phyloP scores from a whole-genome alignment of 2,888 invertebrate genomes.

The Aproaerema taeniolella region DNA sequence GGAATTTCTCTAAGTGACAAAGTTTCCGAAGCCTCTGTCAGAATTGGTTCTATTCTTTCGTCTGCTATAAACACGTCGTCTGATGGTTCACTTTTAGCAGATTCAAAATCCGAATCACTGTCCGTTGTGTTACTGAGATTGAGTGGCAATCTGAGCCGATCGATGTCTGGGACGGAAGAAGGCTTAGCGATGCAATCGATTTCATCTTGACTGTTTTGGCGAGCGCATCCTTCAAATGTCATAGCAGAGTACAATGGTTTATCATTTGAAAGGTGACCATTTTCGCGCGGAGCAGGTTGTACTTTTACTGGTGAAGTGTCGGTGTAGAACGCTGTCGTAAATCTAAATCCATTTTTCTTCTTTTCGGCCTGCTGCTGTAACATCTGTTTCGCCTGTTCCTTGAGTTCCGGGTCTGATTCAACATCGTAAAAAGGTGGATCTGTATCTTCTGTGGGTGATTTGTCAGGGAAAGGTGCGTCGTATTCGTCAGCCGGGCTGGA shows the following conservation, averaged over 20 bases:
- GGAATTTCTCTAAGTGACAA: conserved; percentile 43
- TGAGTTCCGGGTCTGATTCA: conserved; percentile 60
- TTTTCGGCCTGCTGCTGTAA: conserved; percentile 66
- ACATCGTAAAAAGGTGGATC: conserved; percentile 76
- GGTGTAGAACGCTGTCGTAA: conserved; percentile 58
- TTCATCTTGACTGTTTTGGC: conserved; percentile 61
- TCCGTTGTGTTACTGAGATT: conserved; percentile 41
- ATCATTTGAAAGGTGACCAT: conserved; percentile 47
- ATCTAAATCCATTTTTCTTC: conserved; percentile 65
- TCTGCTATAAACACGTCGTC: conserved; percentile 37
- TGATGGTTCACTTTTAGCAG: conserved; percentile 66
- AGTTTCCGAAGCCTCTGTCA: conserved; percentile 43
- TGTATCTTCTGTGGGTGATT: conserved; percentile 67
- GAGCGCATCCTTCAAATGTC: conserved; percentile 66
- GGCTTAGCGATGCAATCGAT: conserved; percentile 43
- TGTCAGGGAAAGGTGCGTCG: conserved; percentile 72
- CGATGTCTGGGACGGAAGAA: conserved; percentile 30
- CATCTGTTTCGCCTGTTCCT: conserved; percentile 46
- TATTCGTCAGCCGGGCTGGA: conserved; percentile 82
- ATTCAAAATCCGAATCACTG: conserved; percentile 70
- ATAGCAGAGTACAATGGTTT: conserved; percentile 64
- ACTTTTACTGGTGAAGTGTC: conserved; percentile 59
- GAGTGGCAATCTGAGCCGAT: conserved; percentile 38
- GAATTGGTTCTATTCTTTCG: conserved; percentile 26
- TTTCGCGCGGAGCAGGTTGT: conserved; percentile 61